These are phyloP conservation scores for Cepaea nemoralis DNA, from an alignment of 1,140 invertebrate species.

Conservation along the genomic window DNA sequence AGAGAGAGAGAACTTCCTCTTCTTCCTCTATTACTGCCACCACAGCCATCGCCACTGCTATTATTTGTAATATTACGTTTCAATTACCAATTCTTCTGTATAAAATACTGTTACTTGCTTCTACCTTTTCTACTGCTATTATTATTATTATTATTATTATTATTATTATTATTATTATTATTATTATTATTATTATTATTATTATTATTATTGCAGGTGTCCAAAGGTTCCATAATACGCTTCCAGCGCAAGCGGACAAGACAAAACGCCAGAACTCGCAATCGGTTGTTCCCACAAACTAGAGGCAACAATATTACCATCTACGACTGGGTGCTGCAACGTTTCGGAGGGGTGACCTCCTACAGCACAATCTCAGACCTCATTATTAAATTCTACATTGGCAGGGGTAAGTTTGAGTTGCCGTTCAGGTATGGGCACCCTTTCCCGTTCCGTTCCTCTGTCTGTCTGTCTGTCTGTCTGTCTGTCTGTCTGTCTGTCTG, in stretches of 20 bases:
- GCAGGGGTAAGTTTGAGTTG: constrained; percentile 11
- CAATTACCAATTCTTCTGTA: no score
- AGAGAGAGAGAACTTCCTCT: no score
- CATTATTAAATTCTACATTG: constrained; percentile 16
- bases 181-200: no score
- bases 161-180: no score
- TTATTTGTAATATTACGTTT: no score
- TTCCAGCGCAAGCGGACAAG: constrained; percentile 13
- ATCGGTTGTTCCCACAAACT: neutral
- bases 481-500: no score
- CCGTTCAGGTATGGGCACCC: neutral
- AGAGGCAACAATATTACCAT: neutral
- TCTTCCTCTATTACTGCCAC: no score
- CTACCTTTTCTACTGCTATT: no score
- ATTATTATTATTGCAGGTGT: neutral
- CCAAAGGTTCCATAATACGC: neutral
- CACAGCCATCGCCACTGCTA: neutral
- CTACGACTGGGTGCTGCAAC: neutral
- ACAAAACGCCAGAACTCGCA: neutral
- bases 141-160: no score
- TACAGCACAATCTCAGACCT: neutral
- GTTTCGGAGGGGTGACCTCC: constrained; percentile 12
- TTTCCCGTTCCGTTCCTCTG: neutral
- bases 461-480: neutral
- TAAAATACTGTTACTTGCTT: neutral